These are phyloP conservation scores for Diarsia brunnea DNA, from an alignment of 2,888 invertebrate species.

Conservation along the genomic window DNA sequence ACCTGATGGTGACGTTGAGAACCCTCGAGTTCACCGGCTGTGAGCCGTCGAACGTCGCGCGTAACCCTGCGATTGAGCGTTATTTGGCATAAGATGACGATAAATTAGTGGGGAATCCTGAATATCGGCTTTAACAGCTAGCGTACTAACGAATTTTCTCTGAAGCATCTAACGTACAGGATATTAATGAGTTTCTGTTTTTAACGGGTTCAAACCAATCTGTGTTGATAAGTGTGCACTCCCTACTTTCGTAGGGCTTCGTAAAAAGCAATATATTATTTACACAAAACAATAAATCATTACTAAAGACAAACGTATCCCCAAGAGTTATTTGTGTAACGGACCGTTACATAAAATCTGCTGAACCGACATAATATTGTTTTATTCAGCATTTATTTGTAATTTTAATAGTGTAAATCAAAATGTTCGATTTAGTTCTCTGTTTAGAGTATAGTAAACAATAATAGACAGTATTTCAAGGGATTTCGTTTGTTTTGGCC, in stretches of 20 bases:
- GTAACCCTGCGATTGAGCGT: constrained; percentile 75
- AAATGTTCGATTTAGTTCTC: constrained; percentile 30
- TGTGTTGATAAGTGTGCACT: not conserved
- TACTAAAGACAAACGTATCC: constrained; percentile 17
- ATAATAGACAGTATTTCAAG: constrained; percentile 22
- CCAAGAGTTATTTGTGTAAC: constrained; percentile 2
- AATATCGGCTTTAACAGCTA: not conserved
- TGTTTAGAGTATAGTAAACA: constrained; percentile 28
- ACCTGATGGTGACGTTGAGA: constrained; percentile 89
- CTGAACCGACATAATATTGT: constrained; percentile 20
- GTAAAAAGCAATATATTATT: not conserved
- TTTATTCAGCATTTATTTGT: constrained; percentile 22
- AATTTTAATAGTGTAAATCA: constrained; percentile 23
- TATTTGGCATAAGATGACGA: constrained; percentile 18
- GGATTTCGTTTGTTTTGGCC: not conserved
- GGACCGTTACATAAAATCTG: constrained; percentile 12
- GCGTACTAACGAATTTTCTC: not conserved
- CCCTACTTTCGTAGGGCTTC: not conserved
- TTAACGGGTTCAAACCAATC: too few relatives aligned
- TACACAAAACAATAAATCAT: constrained; percentile 17
- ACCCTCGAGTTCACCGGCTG: constrained; percentile 91
- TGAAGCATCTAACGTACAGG: not conserved
- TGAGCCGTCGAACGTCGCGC: constrained; percentile 91
- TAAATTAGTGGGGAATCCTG: constrained; percentile 3
- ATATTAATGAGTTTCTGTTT: not conserved